phyloP scores from a whole-genome alignment of 2,113 vertebrate genomes.

The Progne subis region DNA sequence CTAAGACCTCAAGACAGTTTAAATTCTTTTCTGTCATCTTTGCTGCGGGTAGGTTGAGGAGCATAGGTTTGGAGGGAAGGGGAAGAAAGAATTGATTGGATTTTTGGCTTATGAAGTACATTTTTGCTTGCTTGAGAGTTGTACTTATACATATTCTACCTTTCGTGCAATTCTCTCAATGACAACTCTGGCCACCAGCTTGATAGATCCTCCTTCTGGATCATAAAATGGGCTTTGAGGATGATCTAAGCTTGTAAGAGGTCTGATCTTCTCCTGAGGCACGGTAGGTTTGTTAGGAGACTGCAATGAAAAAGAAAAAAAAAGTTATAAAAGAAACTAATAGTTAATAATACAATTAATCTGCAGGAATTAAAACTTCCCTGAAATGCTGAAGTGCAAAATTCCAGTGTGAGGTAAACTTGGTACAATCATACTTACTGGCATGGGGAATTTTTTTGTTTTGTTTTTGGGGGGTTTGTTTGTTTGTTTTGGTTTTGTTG shows the following conservation, averaged over 20 bases:
- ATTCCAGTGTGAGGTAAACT: neutral
- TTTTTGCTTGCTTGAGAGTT: neutral
- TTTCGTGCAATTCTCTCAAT: constrained; percentile 97
- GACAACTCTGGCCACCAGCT: constrained; percentile 89
- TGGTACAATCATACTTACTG: fast-evolving
- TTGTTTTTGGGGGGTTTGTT: fast-evolving
- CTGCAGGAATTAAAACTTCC: neutral
- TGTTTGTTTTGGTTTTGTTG: neutral
- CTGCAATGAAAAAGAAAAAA: constrained; percentile 67
- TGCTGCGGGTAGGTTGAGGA: neutral
- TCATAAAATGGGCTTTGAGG: constrained; percentile 99
- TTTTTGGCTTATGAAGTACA: neutral
- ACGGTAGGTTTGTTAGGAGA: constrained; percentile 90
- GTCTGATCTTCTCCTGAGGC: constrained; percentile 94
- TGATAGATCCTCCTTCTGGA: constrained; percentile 95
- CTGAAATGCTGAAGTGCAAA: neutral
- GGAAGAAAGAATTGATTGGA: fast-evolving
- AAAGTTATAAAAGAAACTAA: neutral
- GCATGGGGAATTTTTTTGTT: neutral
- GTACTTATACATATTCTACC: constrained; percentile 66
- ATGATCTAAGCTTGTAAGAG: constrained; percentile 94
- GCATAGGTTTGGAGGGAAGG: neutral
- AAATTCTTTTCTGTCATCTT: neutral
- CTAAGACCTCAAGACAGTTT: neutral
- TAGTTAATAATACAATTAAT: neutral